A percentile compares a stretch with the other conserved stretches of the same genome.
These are phyloP conservation scores for Ictalurus punctatus DNA, from an alignment of 2,113 vertebrate genomes.

Conservation along the genomic window DNA sequence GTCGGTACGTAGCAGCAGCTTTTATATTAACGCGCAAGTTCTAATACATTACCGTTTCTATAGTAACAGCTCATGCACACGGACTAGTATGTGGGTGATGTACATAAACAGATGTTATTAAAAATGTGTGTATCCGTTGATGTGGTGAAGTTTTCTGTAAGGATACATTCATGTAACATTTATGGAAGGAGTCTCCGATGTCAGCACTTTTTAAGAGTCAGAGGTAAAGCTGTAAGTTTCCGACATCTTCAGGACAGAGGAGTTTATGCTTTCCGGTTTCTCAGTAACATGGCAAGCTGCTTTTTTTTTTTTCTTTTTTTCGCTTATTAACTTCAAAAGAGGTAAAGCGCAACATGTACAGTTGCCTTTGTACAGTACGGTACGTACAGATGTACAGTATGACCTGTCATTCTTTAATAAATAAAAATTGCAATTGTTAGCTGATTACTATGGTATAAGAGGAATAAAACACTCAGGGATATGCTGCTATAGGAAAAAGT, in stretches of 20 bases:
- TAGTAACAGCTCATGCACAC: neutral
- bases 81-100: neutral
- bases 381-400: too few relatives aligned
- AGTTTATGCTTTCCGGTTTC: neutral
- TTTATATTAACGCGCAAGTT: neutral
- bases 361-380: too few relatives aligned
- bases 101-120: neutral
- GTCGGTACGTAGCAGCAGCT: neutral
- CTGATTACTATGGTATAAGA: neutral
- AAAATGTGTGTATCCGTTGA: neutral
- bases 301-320: too few relatives aligned
- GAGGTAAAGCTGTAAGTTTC: neutral
- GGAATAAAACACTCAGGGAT: neutral
- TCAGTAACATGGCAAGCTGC: neutral
- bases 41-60: neutral
- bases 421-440: neutral
- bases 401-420: neutral
- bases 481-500: neutral
- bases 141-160: neutral
- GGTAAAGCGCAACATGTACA: too few relatives aligned
- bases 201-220: neutral
- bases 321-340: too few relatives aligned
- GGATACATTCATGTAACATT: neutral
- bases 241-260: neutral
- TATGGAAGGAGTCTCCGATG: neutral